Evolutionary conservation across 2,888 invertebrate genomes (phyloP).

Genomic region (Fragum fragum): DNA sequence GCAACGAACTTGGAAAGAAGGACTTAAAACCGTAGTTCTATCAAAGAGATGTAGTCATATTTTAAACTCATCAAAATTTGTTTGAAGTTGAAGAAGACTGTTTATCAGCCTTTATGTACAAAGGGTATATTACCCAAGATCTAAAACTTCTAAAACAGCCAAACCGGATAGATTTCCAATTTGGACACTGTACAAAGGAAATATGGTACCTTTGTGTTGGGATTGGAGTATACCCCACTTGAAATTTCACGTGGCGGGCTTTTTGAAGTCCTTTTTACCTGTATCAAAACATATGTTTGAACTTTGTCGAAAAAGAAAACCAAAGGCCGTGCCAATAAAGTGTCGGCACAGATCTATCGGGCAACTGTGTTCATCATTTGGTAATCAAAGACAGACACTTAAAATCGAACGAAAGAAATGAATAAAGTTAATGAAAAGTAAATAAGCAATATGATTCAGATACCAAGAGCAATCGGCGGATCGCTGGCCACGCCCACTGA

Average conservation of each 20-base stretch:
- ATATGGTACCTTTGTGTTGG: slow-evolving; percentile 8
- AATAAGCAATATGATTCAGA: no score
- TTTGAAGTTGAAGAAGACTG: not conserved
- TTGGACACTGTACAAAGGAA: slow-evolving; percentile 19
- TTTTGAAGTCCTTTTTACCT: slow-evolving; percentile 1
- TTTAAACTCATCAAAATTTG: slow-evolving; percentile 4
- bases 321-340: no score
- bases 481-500: no score
- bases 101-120: not conserved
- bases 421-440: no score
- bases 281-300: no score
- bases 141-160: slow-evolving; percentile 22
- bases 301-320: no score
- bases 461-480: no score
- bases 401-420: no score
- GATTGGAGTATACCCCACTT: slow-evolving; percentile 7
- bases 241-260: slow-evolving; percentile 1
- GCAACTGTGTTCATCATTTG: no score
- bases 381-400: no score
- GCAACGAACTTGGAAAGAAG: not conserved
- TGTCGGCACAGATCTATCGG: no score
- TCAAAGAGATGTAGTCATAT: slow-evolving; percentile 3
- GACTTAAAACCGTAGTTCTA: not conserved
- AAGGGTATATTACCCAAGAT: not conserved
- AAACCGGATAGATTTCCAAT: slow-evolving; percentile 20